Evolutionary conservation across 53 echinoderm and acorn worm species (phyloP), one percentile per base, ranked within the genome.

Genomic region (Paelopatides confundens): DNA sequence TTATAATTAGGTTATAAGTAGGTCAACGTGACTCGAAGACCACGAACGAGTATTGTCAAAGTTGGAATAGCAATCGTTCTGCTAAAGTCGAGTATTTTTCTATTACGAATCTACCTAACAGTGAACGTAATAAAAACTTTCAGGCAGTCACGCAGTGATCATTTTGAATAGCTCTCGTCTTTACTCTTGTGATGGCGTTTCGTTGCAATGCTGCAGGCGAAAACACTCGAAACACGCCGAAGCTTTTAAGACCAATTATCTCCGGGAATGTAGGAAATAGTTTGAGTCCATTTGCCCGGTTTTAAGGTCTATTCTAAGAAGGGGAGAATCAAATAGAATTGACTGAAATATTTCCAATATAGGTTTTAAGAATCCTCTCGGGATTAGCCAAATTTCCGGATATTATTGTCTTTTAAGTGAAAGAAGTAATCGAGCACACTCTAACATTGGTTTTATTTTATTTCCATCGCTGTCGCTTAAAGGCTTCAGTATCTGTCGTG

Each of bases 211-310:
- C 74, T 74, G 74, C 28, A 74, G 74, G 74, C 74, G 14, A 74
- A 74, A 74, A 74, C 74, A 43, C 74, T 74, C 46, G 40, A 74
- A 26, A 33, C 28, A 5, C 74, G 47, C 28, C 40, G 74, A 74
- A 74, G 74, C 74, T 74, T 74, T 74, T 74, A 74, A 74, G 74
- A 74, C 43, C 74, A 74, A 74, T 74, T 74, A 74, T 74, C 74
- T 24, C 4, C 30, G 28, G 39, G 48, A 40, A 74, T n/a, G 26
- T n/a, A 46, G 47, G 47, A 70, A 74, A 70, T 38, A 74, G 74
- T 74, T 38, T 74, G 40, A 40, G 47, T 28, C 74, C 23, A 74
- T 74, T 68, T 40, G 18, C 26, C 43, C 46, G 47, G 43, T 74
- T 23, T 58, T 58, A 58, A 58, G 58, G 5, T 23, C 21, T 48